Evolutionary conservation across 1,140 invertebrate species (phyloP), one percentile per base, ranked within the genome.

Genomic region (Portunus trituberculatus): DNA sequence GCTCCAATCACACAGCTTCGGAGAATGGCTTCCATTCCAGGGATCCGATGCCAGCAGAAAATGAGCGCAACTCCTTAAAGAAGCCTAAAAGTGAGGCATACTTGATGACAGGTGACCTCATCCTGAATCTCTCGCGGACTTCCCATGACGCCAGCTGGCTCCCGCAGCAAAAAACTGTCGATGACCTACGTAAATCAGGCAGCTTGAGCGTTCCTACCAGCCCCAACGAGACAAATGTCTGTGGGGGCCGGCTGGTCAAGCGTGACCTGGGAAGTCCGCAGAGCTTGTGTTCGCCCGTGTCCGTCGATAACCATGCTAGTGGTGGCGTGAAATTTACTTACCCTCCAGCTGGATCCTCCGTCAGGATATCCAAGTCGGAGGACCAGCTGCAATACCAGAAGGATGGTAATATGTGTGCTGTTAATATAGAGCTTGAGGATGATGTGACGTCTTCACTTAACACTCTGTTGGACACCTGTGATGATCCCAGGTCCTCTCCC

Each of bases 51-150:
- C 29, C 96, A 76, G 82, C 86, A 67, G 91, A 94, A 4, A 96
- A 90, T 76, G 95, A 96, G n/a, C 92, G 87, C 83, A 95, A 96
- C 76, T 95, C 96, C 52, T 94, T 96, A 45, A 93, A 95, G 92
- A 96, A 95, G 67, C 97, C 97, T 12, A 96, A 97, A 28, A 99
- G 98, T 97, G 99, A 99, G 97, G 98, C 99, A 31, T 99, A 99
- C 97, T 98, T 99, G 98, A 99, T 99, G 99, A 99, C 99, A n/a
- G 99, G 99, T 14, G 99, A 99, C 97, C 97, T 99, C 96, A 99
- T 99, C 97, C 97, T 99, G 91, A 99, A 99, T 97, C 97, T 99
- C 91, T 98, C 98, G 39, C 97, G 98, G 93, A 98, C 98, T 29
- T 98, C 98, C 76, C 98, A 98, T 96, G 97, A 96, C 96, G 89